Evolutionary conservation across 1,140 invertebrate genomes (phyloP).

Genomic region (Hypsibius dujardini): DNA sequence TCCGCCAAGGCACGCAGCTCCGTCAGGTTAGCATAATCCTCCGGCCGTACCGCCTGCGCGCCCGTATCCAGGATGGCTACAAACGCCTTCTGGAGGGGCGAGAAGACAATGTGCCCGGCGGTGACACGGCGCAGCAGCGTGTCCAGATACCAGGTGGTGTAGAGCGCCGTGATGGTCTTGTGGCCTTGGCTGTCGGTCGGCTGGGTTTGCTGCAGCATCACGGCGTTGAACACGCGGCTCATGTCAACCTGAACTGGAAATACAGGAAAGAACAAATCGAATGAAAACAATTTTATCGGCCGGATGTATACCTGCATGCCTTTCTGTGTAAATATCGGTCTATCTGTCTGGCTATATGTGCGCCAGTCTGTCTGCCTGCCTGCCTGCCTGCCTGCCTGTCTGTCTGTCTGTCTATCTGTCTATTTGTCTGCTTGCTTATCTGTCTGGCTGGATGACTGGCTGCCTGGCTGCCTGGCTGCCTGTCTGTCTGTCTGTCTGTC

Average conservation of each 20-base stretch:
- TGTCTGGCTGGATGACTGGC: too few species aligned
- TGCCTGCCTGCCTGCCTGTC: too few species aligned
- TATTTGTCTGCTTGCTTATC: too few species aligned
- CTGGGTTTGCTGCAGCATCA: slow-evolving; percentile 93
- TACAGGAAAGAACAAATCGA: slow-evolving; percentile 14
- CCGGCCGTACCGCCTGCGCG: slow-evolving; percentile 75
- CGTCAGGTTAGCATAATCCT: slow-evolving; percentile 62
- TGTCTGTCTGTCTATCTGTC: too few species aligned
- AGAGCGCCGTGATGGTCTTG: slow-evolving; percentile 85
- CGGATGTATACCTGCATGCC: too few species aligned
- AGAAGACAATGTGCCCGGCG: slow-evolving; percentile 86
- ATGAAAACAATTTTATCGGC: slow-evolving; percentile 1
- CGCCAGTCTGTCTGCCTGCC: too few species aligned
- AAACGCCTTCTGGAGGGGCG: slow-evolving; percentile 84
- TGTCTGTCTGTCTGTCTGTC: too few species aligned
- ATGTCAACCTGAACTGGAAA: slow-evolving; percentile 80
- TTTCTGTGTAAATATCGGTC: too few species aligned
- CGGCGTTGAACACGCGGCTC: slow-evolving; percentile 91
- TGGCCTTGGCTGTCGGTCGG: slow-evolving; percentile 82
- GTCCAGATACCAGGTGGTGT: slow-evolving; percentile 93
- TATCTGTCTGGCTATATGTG: too few species aligned
- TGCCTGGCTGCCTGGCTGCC: too few species aligned
- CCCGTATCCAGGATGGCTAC: slow-evolving; percentile 73
- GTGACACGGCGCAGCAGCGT: slow-evolving; percentile 77
- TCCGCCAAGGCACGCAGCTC: slow-evolving; percentile 90